Evolutionary conservation across 2,113 vertebrate species (phyloP), one percentile per base, ranked within the genome.

Genomic region (Tachuris rubrigastra): DNA sequence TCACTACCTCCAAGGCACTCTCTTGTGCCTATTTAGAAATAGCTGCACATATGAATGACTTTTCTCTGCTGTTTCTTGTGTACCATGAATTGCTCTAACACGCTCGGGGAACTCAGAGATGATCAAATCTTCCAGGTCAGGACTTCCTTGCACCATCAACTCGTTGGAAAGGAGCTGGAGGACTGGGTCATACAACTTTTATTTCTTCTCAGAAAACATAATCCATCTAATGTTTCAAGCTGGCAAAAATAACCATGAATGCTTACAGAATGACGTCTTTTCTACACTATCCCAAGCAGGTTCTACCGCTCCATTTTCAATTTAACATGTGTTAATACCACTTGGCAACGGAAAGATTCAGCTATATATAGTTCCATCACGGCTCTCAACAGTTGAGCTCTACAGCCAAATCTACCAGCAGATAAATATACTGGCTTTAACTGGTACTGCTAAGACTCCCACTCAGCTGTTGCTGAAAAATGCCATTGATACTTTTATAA

Each of bases 381-480:
- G 75, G 19, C 59, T 62, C 20, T 71, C 80, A 87, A 80, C 91
- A 73, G 69, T 12, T 42, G 55, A 90, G 72, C 42, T 18, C 47
- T 19, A 27, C 39, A 85, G 60, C 52, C 89, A 85, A 14, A 59
- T 33, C 75, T 23, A 81, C 31, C 46, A 82, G 66, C 24, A 82
- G 56, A 89, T 22, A 44, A 71, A 88, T 47, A 17, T 18, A 42
- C 12, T 24, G 31, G 4, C 22, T 89, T 81, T 46, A 50, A 47
- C 14, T 74, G 72, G 39, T 46, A 28, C 8, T 49, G 44, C 62
- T 67, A 33, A 67, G 72, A 84, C 75, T 82, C 87, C 53, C 31
- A 30, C 25, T 69, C 89, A 95, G 93, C 87, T 87, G 89, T 37
- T 85, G 46, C 58, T 85, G 69, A 87, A 89, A 85, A 91, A 67